These are phyloP conservation scores for Micromys minutus DNA, from an alignment of 2,113 vertebrate species.

Conservation along the genomic window DNA sequence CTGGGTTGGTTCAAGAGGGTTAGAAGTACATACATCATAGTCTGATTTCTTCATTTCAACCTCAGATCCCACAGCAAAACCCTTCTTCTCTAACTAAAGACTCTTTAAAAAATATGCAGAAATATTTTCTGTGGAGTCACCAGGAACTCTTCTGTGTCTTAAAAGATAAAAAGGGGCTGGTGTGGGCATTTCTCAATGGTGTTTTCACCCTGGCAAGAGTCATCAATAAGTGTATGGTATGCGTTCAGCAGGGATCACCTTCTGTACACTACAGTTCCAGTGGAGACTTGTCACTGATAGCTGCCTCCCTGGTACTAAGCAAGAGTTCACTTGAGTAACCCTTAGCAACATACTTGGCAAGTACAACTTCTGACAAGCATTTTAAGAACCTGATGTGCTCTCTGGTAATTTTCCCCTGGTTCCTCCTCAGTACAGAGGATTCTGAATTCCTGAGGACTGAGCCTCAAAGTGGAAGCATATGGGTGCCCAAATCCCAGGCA, in stretches of 20 bases:
- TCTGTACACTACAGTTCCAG: background rate
- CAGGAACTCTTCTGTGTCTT: background rate
- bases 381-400: background rate
- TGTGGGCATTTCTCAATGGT: background rate
- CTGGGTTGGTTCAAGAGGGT: background rate
- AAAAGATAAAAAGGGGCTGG: background rate
- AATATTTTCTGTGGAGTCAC: background rate
- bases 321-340: background rate
- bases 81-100: background rate
- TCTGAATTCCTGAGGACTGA: background rate
- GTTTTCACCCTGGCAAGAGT: background rate
- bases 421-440: background rate
- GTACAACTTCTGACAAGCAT: background rate
- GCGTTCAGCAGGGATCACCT: background rate
- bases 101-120: conserved; percentile 4
- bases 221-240: background rate
- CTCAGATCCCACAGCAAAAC: background rate
- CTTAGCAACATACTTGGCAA: background rate
- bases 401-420: background rate
- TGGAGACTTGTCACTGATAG: background rate
- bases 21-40: background rate
- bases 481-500: background rate
- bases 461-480: background rate
- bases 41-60: background rate
- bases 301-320: background rate